These are phyloP conservation scores for Carassius auratus DNA, from an alignment of 2,113 vertebrate species.

Conservation along the genomic window DNA sequence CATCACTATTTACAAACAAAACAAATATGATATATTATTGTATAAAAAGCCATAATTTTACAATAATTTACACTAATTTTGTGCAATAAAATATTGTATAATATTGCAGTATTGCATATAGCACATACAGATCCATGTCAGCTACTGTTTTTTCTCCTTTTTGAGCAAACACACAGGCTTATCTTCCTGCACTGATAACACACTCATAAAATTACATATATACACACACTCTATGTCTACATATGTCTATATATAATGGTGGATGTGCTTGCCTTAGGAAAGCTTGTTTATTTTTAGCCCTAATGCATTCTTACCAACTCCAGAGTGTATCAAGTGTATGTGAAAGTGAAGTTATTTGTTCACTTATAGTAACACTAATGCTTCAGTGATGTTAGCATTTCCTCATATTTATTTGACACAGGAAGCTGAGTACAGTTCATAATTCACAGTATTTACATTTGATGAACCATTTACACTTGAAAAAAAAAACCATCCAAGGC, in stretches of 20 bases:
- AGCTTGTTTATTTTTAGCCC: constrained; percentile 69
- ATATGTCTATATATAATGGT: constrained; percentile 10
- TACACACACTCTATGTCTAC: neutral
- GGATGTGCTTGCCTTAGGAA: constrained; percentile 29
- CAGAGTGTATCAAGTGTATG: constrained; percentile 60
- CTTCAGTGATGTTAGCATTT: neutral
- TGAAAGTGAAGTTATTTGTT: constrained; percentile 23
- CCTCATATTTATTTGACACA: neutral
- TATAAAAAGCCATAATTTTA: neutral
- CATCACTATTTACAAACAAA: neutral
- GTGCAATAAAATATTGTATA: too few relatives aligned
- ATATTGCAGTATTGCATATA: too few relatives aligned
- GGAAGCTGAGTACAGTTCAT: neutral
- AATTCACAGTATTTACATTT: neutral
- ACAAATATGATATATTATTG: too few relatives aligned
- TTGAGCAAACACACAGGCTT: constrained; percentile 13
- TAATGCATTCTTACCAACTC: neutral
- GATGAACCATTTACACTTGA: neutral
- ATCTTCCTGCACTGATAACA: constrained; percentile 5
- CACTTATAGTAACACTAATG: neutral
- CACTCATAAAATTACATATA: neutral
- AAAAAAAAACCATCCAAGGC: neutral
- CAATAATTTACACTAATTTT: neutral
- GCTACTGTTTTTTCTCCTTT: neutral
- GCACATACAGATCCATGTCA: neutral